These are phyloP conservation scores for Orbicella faveolata DNA, from an alignment of 64 coral and sea anemone genomes.

Conservation along the genomic window DNA sequence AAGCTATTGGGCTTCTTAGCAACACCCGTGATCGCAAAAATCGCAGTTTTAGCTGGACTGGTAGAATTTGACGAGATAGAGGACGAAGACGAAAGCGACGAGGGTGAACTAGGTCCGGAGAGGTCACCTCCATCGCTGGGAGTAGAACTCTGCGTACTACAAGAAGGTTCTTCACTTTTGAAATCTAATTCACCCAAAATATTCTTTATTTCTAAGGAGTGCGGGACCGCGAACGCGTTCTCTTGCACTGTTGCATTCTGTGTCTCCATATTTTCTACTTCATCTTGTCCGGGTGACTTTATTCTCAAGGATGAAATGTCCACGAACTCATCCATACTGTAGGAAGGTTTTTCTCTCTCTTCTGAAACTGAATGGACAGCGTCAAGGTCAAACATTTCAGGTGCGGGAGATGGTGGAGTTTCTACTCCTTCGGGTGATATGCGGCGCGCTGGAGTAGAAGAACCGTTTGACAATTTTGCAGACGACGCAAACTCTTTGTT, in stretches of 20 bases:
- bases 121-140: slow-evolving; percentile 10
- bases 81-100: slow-evolving; percentile 74
- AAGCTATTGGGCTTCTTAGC: neutral
- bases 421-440: slow-evolving; percentile 13
- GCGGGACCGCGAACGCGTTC: neutral
- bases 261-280: neutral
- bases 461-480: neutral
- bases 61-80: slow-evolving; percentile 73
- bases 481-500: neutral
- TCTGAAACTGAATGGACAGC: neutral
- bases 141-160: neutral
- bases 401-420: neutral
- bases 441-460: neutral
- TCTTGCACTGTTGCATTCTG: neutral
- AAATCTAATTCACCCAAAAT: neutral
- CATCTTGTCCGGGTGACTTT: neutral
- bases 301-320: neutral
- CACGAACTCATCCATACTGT: neutral
- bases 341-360: neutral
- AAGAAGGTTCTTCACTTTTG: neutral
- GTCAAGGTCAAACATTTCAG: neutral
- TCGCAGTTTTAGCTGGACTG: slow-evolving; percentile 19
- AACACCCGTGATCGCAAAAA: slow-evolving; percentile 35
- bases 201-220: neutral
- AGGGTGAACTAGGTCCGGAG: slow-evolving; percentile 77